A percentile compares a stretch with the other conserved stretches of the same genome.
Evolutionary conservation across 2,113 vertebrate genomes (phyloP).

Genomic region (Hydrochoerus hydrochaeris): DNA sequence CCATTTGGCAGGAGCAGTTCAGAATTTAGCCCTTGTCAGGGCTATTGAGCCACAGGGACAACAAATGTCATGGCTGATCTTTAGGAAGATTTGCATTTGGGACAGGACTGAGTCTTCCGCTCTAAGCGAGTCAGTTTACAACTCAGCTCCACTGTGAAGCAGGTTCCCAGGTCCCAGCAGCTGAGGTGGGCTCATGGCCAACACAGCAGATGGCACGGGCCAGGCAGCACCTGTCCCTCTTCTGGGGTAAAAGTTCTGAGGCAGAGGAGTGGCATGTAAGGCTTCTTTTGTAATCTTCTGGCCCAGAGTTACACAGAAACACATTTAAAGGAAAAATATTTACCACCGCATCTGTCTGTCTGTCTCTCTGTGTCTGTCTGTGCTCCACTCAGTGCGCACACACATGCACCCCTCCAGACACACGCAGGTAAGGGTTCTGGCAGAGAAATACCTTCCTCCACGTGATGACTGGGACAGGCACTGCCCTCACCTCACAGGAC

Average conservation of each 20-base stretch:
- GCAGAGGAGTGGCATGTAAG: no score
- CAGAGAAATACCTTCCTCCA: constrained; percentile 84
- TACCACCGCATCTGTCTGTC: background rate
- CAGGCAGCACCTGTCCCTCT: background rate
- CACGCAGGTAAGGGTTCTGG: background rate
- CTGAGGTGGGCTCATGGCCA: background rate
- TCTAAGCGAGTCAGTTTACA: background rate
- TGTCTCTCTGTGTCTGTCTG: background rate
- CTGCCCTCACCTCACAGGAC: constrained; percentile 84
- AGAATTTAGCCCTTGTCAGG: background rate
- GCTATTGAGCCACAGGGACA: background rate
- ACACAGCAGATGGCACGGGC: background rate
- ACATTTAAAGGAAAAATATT: background rate
- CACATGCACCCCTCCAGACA: background rate
- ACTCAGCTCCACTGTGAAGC: background rate
- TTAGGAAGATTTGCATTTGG: background rate
- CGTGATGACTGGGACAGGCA: constrained; percentile 80
- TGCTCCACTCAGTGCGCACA: background rate
- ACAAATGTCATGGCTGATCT: background rate
- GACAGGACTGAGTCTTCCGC: background rate
- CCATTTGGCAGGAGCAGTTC: background rate
- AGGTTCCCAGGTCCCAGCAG: background rate
- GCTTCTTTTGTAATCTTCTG: background rate
- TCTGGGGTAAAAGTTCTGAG: background rate
- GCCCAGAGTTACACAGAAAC: background rate